A percentile compares a stretch with the other conserved stretches of the same genome.
These are phyloP conservation scores for Hydractinia symbiolongicarpus DNA, from an alignment of 30 jellyfish, hydroid and myxozoan species.

Conservation along the genomic window DNA sequence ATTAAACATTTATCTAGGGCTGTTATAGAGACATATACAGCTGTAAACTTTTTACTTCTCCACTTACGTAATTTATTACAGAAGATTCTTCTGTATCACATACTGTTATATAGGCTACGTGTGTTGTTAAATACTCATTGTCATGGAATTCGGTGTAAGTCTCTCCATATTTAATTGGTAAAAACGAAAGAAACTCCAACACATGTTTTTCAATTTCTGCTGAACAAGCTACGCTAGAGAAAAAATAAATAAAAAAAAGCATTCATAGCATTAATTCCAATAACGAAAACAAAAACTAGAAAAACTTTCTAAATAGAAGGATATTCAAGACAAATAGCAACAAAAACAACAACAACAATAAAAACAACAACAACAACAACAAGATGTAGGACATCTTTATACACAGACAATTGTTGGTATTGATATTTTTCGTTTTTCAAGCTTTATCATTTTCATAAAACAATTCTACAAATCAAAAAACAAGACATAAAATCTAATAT, in stretches of 20 bases:
- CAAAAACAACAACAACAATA: background rate
- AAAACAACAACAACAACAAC: background rate
- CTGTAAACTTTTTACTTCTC: no score
- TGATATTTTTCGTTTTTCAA: background rate
- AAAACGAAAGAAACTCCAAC: slow-evolving; percentile 32
- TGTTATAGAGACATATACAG: no score
- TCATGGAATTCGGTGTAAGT: slow-evolving; percentile 47
- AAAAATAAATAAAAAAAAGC: background rate
- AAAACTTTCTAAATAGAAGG: background rate
- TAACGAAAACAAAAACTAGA: background rate
- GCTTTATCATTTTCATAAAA: background rate
- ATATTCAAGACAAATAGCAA: background rate
- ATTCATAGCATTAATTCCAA: background rate
- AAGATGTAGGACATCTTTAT: background rate
- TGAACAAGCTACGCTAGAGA: slow-evolving; percentile 35
- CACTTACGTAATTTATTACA: no score
- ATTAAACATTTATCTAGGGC: no score
- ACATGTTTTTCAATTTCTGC: slow-evolving; percentile 40
- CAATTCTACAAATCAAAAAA: background rate
- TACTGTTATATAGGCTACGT: slow-evolving; percentile 41
- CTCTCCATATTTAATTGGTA: slow-evolving; percentile 52
- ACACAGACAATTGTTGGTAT: background rate
- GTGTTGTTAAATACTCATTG: slow-evolving; percentile 29
- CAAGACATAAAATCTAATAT: background rate
- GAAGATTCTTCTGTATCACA: slow-evolving; percentile 34